These are phyloP conservation scores for Chaenodraco wilsoni DNA, from an alignment of 2,797 vertebrate genomes.

Conservation along the genomic window DNA sequence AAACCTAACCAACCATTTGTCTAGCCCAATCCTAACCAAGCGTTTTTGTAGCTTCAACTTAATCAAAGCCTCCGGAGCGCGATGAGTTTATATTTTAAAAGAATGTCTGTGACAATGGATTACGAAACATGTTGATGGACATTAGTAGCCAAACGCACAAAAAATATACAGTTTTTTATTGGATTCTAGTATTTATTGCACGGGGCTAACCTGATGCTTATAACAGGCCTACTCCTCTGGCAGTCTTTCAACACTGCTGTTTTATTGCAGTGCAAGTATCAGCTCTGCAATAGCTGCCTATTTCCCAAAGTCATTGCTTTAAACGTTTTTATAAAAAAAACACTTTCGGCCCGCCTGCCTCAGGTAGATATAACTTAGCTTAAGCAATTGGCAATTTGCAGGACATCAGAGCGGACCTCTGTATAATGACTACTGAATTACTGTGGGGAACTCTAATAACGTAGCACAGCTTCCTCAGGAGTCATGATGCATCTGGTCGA, in stretches of 20 bases:
- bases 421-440: conserved; percentile 71
- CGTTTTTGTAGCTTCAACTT: no score
- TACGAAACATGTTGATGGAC: no score
- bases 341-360: conserved; percentile 38
- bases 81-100: no score
- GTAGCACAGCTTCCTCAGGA: conserved; percentile 41
- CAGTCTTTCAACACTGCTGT: neutral
- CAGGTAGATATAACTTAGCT: conserved; percentile 57
- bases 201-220: conserved; percentile 15
- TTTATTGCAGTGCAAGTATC: conserved; percentile 33
- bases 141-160: no score
- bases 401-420: conserved; percentile 52
- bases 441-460: conserved; percentile 49
- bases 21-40: no score
- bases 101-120: no score
- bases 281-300: conserved; percentile 23
- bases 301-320: conserved; percentile 54
- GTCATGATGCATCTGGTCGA: conserved; percentile 7
- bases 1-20: no score
- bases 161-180: no score
- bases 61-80: no score
- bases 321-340: conserved; percentile 72
- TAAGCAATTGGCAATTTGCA: conserved; percentile 65
- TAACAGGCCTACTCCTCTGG: conserved; percentile 8
- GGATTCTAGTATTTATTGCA: no score